Percentiles rank a stretch among this genome's conserved stretches.
These are phyloP conservation scores for Motacilla alba DNA, from an alignment of 2,113 vertebrate genomes.

Conservation along the genomic window DNA sequence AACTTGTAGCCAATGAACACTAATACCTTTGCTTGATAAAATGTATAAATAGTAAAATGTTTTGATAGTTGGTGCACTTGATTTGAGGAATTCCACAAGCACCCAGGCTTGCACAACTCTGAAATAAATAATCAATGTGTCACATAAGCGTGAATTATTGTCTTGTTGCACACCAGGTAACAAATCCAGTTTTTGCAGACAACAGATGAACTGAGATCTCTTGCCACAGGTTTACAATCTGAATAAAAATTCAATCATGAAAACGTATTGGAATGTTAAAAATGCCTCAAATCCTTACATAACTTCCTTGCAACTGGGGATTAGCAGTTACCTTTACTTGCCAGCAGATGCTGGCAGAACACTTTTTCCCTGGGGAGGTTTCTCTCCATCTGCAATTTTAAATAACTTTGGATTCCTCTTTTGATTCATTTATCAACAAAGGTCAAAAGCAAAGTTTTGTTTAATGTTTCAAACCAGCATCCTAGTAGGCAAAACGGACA, in stretches of 20 bases:
- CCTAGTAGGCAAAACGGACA: not conserved
- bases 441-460: not conserved
- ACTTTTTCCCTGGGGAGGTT: constrained; percentile 36
- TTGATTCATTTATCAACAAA: constrained; percentile 12
- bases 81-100: not conserved
- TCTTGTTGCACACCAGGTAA: not conserved
- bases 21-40: not conserved
- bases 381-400: constrained; percentile 8
- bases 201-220: not conserved
- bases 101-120: not conserved
- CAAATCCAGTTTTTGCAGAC: not conserved
- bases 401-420: not conserved
- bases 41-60: not conserved
- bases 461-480: not conserved
- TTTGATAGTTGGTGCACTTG: not conserved
- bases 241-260: not conserved
- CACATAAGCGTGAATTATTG: not conserved
- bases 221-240: not conserved
- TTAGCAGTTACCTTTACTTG: constrained; percentile 36
- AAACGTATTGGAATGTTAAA: not conserved
- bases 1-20: not conserved
- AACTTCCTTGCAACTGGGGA: not conserved
- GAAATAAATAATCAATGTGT: not conserved
- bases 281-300: not conserved
- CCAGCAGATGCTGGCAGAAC: constrained; percentile 50